These are phyloP conservation scores for Trogon melanurus DNA, from an alignment of 2,113 vertebrate genomes.

Conservation along the genomic window DNA sequence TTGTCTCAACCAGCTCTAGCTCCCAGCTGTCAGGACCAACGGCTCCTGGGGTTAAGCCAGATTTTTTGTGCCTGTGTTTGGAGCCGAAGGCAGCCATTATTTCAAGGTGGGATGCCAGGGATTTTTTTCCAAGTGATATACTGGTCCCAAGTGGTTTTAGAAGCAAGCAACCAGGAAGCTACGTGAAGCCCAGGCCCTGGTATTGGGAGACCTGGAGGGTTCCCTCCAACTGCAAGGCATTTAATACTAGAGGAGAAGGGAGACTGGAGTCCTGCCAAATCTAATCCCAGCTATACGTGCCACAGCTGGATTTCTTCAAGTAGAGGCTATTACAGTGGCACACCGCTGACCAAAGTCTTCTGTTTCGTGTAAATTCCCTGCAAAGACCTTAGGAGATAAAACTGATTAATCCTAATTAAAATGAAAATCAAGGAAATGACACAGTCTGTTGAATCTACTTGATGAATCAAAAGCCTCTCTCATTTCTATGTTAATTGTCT, in stretches of 20 bases:
- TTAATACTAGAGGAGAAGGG: background rate
- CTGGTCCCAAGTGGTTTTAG: background rate
- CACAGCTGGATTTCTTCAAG: slow-evolving; percentile 52
- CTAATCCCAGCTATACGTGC: background rate
- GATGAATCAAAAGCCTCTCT: slow-evolving; percentile 65
- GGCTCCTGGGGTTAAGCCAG: background rate
- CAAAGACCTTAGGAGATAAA: slow-evolving; percentile 54
- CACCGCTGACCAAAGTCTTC: slow-evolving; percentile 40
- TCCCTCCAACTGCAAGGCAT: background rate
- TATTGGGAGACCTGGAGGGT: background rate
- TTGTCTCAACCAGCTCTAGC: background rate
- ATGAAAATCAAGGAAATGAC: slow-evolving; percentile 63
- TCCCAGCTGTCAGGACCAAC: background rate
- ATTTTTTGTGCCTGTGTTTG: background rate
- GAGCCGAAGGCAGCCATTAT: background rate
- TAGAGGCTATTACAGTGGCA: slow-evolving; percentile 23
- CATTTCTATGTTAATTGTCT: slow-evolving; percentile 63
- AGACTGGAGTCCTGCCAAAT: slow-evolving; percentile 1
- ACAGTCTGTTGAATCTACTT: slow-evolving; percentile 65
- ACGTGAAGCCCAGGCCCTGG: background rate
- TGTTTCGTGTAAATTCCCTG: slow-evolving; percentile 20
- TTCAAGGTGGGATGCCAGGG: background rate
- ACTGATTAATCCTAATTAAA: slow-evolving; percentile 71
- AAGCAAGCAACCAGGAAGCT: background rate
- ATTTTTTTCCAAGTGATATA: background rate